Evolutionary conservation across 2,797 vertebrate genomes (phyloP), one percentile per base, ranked within the genome.

Genomic region (Paramormyrops hopkinsi): DNA sequence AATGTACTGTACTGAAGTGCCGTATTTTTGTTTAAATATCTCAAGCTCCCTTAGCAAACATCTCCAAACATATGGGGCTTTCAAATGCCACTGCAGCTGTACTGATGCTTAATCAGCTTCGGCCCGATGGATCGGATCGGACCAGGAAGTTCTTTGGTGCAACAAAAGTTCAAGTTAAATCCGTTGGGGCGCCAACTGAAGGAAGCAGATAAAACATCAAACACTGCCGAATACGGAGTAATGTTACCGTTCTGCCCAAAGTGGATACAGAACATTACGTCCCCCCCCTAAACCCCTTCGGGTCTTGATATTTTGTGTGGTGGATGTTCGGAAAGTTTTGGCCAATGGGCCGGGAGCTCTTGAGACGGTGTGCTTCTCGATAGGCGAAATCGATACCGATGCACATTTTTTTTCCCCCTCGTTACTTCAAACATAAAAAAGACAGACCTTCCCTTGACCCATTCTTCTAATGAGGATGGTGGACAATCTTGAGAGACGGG

Each of bases 381-480:
- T 87, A 91, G 90, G 88, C 88, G 37, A 79, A 90, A 92, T 92
- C 89, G 48, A 91, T 91, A 90, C 86, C 82, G 37, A 89, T 88
- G 90, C 89, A 25, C 46, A 85, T 25, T 84, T 83, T 59, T 65
- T 84, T 69, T n/a, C 1, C 33, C 2, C 3, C 22, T 83, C 37
- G 62, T 90, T 91, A 90, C 87, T 90, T 69, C 22, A 59, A 59
- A 85, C 46, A 14, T 33, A 65, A 44, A 88, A 65, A 65, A 59
- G 46, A 87, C 29, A 69, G 25, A 9, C 7, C 51, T 44, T 84
- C 17, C 82, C 53, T 53, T 84, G 54, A 88, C 84, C 50, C 48
- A 41, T 29, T 59, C 48, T 69, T 41, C 12, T 93, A 93, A 93
- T 93, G 92, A 93, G 92, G 83, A 89, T 41, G 17, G 56, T 6